Conservation (phyloP, 2,797 vertebrate genomes). For the Sphenodon punctatus region DNA sequence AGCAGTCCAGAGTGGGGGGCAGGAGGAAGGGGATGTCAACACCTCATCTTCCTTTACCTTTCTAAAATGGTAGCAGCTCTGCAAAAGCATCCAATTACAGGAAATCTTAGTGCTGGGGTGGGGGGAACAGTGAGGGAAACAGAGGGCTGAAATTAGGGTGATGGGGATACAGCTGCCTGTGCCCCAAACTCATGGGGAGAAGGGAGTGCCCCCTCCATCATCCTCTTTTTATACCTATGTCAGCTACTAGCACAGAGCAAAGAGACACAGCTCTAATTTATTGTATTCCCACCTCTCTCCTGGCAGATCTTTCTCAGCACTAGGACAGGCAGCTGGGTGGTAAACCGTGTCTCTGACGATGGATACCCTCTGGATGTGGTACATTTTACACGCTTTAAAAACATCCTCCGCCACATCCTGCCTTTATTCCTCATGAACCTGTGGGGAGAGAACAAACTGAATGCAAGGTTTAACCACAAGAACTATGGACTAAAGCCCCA, state of each 20-base stretch:
- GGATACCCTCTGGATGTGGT: constrained; percentile 81
- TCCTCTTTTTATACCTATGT: too few species aligned
- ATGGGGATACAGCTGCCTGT: too few species aligned
- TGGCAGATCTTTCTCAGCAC: constrained; percentile 84
- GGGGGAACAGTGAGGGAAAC: too few species aligned
- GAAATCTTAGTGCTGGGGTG: too few species aligned
- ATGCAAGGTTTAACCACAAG: constrained; percentile 76
- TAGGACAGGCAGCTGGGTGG: constrained; percentile 80
- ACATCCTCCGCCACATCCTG: constrained; percentile 43
- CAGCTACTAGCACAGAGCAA: neutral
- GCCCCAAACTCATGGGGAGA: too few species aligned
- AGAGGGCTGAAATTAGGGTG: too few species aligned
- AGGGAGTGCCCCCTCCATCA: too few species aligned
- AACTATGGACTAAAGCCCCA: constrained; percentile 79
- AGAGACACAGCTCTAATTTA: neutral
- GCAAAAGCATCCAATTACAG: too few species aligned
- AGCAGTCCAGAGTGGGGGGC: too few species aligned
- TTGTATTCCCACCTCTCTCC: neutral
- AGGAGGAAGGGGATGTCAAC: too few species aligned
- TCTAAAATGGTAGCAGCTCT: too few species aligned
- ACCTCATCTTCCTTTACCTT: too few species aligned
- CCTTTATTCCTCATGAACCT: constrained; percentile 71
- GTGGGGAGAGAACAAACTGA: constrained; percentile 69
- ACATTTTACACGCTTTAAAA: constrained; percentile 58
- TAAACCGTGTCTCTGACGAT: constrained; percentile 68